Conservation (phyloP, 2,797 vertebrate genomes). For the Acestrorhynchus altus region DNA sequence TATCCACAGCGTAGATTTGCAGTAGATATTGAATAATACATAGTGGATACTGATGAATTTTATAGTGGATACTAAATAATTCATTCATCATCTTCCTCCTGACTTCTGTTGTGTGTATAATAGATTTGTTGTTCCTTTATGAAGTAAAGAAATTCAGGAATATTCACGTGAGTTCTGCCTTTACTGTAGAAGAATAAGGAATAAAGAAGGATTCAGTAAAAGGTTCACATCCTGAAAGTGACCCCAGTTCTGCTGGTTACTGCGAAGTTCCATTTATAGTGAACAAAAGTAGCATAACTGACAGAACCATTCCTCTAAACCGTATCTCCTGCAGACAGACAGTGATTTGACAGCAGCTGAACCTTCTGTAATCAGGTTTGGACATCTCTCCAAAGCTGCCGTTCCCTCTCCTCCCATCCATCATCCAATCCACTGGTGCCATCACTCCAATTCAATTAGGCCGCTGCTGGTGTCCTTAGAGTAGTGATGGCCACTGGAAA, state of each 20-base stretch:
- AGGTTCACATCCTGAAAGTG: background rate
- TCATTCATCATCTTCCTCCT: background rate
- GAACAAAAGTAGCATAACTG: background rate
- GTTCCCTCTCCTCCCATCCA: background rate
- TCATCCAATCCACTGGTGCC: slow-evolving; percentile 15
- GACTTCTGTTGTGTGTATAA: background rate
- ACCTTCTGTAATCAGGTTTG: background rate
- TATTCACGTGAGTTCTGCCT: too few relatives aligned
- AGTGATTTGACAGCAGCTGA: background rate
- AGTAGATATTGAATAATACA: too few relatives aligned
- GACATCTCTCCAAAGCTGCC: background rate
- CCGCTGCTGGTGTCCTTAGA: background rate
- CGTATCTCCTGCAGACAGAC: background rate
- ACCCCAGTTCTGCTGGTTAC: too few relatives aligned
- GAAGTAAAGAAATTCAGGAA: background rate
- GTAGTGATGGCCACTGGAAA: background rate
- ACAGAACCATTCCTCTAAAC: background rate
- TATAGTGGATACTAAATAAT: too few relatives aligned
- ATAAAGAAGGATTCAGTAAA: background rate
- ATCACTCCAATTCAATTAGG: slow-evolving; percentile 12
- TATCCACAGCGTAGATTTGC: too few relatives aligned
- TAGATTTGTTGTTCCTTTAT: background rate
- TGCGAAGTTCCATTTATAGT: too few relatives aligned
- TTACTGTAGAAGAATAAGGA: background rate
- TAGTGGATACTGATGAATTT: too few relatives aligned